These are phyloP conservation scores for Scyliorhinus canicula DNA, from an alignment of 2,797 vertebrate species.

Conservation along the genomic window DNA sequence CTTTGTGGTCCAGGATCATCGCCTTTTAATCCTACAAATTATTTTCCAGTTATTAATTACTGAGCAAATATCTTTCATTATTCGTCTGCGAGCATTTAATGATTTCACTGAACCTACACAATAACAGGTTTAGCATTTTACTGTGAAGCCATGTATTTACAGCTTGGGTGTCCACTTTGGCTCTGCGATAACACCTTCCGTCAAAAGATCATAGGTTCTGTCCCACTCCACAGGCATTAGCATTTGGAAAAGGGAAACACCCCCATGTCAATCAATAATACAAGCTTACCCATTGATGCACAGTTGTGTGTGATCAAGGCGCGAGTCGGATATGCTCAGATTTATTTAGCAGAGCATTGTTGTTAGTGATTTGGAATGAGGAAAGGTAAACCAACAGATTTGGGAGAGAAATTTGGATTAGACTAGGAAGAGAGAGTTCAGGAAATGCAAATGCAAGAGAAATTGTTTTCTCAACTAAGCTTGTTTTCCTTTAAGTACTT, in stretches of 20 bases:
- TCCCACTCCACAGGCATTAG: background rate
- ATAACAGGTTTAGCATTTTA: background rate
- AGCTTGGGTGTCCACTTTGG: background rate
- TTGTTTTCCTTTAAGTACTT: background rate
- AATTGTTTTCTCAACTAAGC: background rate
- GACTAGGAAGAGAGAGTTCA: background rate
- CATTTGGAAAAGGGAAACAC: background rate
- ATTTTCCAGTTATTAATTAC: background rate
- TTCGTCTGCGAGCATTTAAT: background rate
- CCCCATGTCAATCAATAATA: background rate
- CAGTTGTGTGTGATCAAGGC: background rate
- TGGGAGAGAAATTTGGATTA: background rate
- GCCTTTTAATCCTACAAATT: background rate
- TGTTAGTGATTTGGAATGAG: background rate
- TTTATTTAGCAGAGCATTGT: background rate
- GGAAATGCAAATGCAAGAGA: background rate
- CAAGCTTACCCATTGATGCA: background rate
- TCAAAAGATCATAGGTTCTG: background rate
- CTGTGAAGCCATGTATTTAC: background rate
- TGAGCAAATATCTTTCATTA: background rate
- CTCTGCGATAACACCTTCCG: background rate
- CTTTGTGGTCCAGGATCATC: background rate
- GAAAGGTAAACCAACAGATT: background rate
- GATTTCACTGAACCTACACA: background rate
- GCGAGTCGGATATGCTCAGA: background rate